Evolutionary conservation across 1,140 invertebrate species (phyloP).

Genomic region (Onthophagus taurus): DNA sequence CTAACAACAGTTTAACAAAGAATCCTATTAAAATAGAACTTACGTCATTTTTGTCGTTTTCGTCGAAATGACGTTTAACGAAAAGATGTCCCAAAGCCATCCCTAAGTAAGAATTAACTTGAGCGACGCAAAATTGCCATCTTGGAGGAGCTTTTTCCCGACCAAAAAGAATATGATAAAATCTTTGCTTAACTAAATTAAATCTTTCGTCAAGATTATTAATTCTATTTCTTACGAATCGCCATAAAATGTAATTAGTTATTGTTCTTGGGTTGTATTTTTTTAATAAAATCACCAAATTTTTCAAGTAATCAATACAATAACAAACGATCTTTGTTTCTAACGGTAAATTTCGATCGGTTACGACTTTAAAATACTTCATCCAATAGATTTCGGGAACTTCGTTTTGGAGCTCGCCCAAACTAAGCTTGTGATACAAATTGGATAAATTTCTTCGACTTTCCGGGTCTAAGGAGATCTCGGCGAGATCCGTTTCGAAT

Average conservation of each 20-base stretch:
- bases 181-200: conserved; percentile 56
- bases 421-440: conserved; percentile 68
- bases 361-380: conserved; percentile 58
- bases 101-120: conserved; percentile 74
- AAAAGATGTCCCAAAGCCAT: conserved; percentile 81
- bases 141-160: conserved; percentile 60
- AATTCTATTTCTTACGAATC: conserved; percentile 76
- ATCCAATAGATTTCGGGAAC: conserved; percentile 75
- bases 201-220: conserved; percentile 79
- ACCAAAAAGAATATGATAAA: conserved; percentile 63
- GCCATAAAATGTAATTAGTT: conserved; percentile 76
- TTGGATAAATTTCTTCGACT: conserved; percentile 69
- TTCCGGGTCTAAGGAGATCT: conserved; percentile 69
- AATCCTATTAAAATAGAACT: conserved; percentile 26
- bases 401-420: conserved; percentile 54
- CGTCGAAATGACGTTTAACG: conserved; percentile 76
- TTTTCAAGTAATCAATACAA: conserved; percentile 56
- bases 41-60: conserved; percentile 68
- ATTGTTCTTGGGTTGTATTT: conserved; percentile 44
- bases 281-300: conserved; percentile 38
- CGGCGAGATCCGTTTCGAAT: conserved; percentile 73
- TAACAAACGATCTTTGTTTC: conserved; percentile 64
- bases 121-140: conserved; percentile 76
- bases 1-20: conserved; percentile 36
- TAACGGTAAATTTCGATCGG: conserved; percentile 47